Evolutionary conservation across 30 jellyfish, hydroid and myxozoan species (phyloP).

Genomic region (Phacellophora camtschatica): DNA sequence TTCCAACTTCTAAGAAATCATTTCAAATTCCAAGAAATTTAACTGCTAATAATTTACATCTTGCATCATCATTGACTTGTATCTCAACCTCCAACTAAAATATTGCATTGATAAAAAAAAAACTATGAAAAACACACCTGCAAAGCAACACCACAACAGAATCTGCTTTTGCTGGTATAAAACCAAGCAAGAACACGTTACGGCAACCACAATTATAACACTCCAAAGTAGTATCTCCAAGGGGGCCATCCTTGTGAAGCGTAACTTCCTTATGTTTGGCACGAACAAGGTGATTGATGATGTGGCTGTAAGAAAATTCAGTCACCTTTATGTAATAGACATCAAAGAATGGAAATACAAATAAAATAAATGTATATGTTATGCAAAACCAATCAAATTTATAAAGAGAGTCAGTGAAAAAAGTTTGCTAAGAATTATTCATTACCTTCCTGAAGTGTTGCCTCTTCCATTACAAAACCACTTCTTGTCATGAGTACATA

Average conservation of each 20-base stretch:
- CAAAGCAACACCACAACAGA: constrained; percentile 83
- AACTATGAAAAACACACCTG: no score
- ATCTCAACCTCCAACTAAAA: no score
- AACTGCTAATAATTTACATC: no score
- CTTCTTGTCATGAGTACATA: constrained; percentile 76
- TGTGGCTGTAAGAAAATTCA: constrained; percentile 66
- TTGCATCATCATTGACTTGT: no score
- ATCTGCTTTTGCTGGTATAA: constrained; percentile 99
- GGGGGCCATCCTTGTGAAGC: constrained; percentile 98
- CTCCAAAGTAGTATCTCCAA: constrained; percentile 94
- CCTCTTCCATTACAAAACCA: constrained; percentile 99
- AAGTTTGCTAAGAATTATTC: no score
- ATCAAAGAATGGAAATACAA: no score
- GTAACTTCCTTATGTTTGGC: constrained; percentile 99
- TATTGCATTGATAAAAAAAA: no score
- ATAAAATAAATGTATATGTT: no score
- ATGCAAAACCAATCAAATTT: no score
- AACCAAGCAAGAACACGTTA: constrained; percentile 98
- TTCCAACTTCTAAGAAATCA: no score
- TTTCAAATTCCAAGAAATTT: no score
- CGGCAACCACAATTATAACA: constrained; percentile 99
- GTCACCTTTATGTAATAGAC: background rate
- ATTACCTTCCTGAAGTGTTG: constrained; percentile 97
- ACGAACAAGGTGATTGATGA: constrained; percentile 95
- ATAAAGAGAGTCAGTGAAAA: no score